Evolutionary conservation across 2,797 vertebrate genomes (phyloP), one percentile per base, ranked within the genome.

Genomic region (Dipus sagitta): DNA sequence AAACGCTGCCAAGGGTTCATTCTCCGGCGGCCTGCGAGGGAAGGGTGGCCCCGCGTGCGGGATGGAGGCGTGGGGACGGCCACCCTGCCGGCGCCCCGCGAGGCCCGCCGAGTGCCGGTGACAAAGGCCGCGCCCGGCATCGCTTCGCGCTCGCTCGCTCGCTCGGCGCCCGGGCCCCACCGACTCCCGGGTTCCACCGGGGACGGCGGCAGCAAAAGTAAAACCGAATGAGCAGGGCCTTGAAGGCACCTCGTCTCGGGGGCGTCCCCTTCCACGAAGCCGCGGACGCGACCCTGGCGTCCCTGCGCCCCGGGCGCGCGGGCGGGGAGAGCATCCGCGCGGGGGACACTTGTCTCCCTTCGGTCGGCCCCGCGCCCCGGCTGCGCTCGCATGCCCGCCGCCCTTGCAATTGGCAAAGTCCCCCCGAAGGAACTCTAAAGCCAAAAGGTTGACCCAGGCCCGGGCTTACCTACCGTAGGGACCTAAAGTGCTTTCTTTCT

Each of bases 1-100:
- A 3, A 97, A 97, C 58, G 92, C 91, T 64, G 87, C 95, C 91
- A 92, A 92, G 91, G 42, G 93, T 71, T 42, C 24, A 0, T 4
- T 81, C 78, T 30, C 72, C 3, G 7, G 23, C 0, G 70, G 42
- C 67, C 67, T 3, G 67, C 30, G 65, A 9, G 65, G 24, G 20
- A 64, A 6, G 62, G 62, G 62, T 23, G 62, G 62, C 23, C 21
- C 6, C 1, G 67, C 47, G 23, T 23, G n/a, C 26, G 34, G 84
- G 70, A 74, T 70, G 70, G 84, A 60, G 58, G 38, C n/a, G 42
- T 30, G 14, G 65, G 79, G 75, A 60, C 68, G 38, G 28, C 64
- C 70, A 21, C 70, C 42, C 8, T 2, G 12, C 75, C 11, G n/a
- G 54, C 62, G 64, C 75, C 38, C 1, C 52, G 47, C 30, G 28